A percentile compares a stretch with the other conserved stretches of the same genome.
These are phyloP conservation scores for Drosophila nannoptera DNA, from an alignment of 1,140 invertebrate species.

Conservation along the genomic window DNA sequence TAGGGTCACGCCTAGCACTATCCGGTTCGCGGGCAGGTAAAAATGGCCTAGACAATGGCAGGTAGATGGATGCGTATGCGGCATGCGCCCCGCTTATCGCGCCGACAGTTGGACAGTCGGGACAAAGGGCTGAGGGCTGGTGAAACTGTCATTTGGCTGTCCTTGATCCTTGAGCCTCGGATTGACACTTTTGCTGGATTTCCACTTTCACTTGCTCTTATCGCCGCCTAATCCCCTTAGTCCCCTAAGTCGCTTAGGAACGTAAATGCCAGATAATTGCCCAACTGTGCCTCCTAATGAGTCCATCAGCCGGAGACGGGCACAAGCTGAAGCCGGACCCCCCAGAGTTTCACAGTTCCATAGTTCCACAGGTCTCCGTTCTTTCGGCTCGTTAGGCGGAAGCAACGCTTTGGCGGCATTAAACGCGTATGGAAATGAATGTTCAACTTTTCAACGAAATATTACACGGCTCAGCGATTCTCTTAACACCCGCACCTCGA, in stretches of 20 bases:
- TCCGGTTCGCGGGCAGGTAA: conserved; percentile 11
- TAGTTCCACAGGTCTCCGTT: background rate
- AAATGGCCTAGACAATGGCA: background rate
- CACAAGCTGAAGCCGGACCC: conserved; percentile 1
- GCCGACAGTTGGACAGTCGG: background rate
- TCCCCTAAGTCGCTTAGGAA: background rate
- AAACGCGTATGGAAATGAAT: conserved; percentile 34
- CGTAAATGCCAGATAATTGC: conserved; percentile 14
- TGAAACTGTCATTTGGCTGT: conserved; percentile 15
- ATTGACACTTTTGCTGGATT: conserved; percentile 21
- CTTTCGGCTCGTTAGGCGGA: conserved; percentile 32
- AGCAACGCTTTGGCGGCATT: conserved; percentile 28
- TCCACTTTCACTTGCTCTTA: conserved; percentile 49
- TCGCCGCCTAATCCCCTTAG: conserved; percentile 1
- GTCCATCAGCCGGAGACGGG: background rate
- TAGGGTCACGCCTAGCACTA: conserved; percentile 1
- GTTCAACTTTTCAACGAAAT: conserved; percentile 36
- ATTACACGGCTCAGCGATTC: conserved; percentile 44
- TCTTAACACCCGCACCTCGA: conserved; percentile 6
- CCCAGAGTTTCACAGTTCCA: conserved; percentile 16
- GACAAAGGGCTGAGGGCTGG: background rate
- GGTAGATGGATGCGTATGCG: background rate
- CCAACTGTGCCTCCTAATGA: conserved; percentile 21
- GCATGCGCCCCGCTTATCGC: conserved; percentile 18
- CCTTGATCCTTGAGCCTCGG: conserved; percentile 14